Conservation (phyloP, 2,797 vertebrate genomes). For the Anolis apletophallus region DNA sequence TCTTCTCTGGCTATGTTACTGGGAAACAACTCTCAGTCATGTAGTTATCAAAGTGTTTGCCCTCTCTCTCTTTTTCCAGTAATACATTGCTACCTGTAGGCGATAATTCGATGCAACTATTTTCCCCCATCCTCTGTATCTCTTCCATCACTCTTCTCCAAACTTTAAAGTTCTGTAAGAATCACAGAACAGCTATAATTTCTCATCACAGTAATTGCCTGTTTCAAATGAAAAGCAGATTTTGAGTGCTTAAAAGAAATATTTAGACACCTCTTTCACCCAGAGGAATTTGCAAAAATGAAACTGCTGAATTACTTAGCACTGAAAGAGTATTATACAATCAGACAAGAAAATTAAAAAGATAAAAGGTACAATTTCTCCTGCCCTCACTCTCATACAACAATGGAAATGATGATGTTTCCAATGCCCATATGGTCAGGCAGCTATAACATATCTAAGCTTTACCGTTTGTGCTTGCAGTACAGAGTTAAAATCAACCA, state of each 20-base stretch:
- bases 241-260: conserved; percentile 22
- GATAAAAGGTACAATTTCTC: background rate
- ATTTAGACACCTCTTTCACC: conserved; percentile 31
- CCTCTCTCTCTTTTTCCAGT: background rate
- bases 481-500: background rate
- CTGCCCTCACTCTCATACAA: background rate
- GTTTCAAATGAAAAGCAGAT: conserved; percentile 21
- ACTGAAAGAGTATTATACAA: background rate
- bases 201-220: conserved; percentile 30
- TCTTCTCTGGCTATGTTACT: background rate
- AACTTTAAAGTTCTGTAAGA: conserved; percentile 6
- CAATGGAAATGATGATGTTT: background rate
- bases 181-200: conserved; percentile 1
- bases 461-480: background rate
- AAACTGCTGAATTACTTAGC: conserved; percentile 9
- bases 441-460: background rate
- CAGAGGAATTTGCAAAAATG: conserved; percentile 21
- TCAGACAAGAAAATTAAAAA: background rate
- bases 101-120: background rate
- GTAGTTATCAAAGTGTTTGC: conserved; percentile 8
- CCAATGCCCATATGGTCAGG: background rate
- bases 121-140: background rate
- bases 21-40: background rate
- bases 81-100: background rate
- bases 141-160: background rate